These are phyloP conservation scores for Drosophila barbarae DNA, from an alignment of 2,888 invertebrate species.

Conservation along the genomic window DNA sequence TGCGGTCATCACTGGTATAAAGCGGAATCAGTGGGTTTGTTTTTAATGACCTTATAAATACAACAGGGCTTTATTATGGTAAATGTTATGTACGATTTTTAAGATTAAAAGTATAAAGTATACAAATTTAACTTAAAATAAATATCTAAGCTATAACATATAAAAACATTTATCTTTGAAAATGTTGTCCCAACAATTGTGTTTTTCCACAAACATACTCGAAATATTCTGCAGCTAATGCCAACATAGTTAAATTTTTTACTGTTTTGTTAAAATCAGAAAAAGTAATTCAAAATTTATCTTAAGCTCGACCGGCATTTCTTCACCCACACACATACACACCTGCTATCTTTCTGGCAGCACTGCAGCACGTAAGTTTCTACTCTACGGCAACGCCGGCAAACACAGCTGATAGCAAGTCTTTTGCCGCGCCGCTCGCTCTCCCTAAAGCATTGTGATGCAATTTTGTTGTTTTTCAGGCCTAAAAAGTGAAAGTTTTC, in stretches of 20 bases:
- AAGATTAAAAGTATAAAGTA: background rate
- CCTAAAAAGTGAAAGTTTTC: conserved; percentile 66
- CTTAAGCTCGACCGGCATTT: background rate
- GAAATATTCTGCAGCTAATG: background rate
- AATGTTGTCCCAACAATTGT: background rate
- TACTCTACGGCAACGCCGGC: conserved; percentile 1
- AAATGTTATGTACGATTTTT: background rate
- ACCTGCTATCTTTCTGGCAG: conserved; percentile 4
- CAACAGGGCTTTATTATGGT: background rate
- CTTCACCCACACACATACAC: background rate
- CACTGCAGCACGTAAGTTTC: background rate
- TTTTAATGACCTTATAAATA: background rate
- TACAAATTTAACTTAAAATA: background rate
- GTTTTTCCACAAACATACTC: background rate
- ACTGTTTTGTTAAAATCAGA: background rate
- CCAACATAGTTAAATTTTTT: background rate
- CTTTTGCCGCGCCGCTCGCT: conserved; percentile 30
- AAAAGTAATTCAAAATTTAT: background rate
- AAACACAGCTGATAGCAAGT: conserved; percentile 26
- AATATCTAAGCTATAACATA: background rate
- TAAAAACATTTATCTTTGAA: background rate
- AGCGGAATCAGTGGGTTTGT: background rate
- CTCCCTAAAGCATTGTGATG: conserved; percentile 58
- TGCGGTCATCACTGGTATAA: background rate
- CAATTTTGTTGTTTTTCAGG: conserved; percentile 63